Conservation (phyloP, 2,888 invertebrate genomes). For the Ptilodon capucinus region DNA sequence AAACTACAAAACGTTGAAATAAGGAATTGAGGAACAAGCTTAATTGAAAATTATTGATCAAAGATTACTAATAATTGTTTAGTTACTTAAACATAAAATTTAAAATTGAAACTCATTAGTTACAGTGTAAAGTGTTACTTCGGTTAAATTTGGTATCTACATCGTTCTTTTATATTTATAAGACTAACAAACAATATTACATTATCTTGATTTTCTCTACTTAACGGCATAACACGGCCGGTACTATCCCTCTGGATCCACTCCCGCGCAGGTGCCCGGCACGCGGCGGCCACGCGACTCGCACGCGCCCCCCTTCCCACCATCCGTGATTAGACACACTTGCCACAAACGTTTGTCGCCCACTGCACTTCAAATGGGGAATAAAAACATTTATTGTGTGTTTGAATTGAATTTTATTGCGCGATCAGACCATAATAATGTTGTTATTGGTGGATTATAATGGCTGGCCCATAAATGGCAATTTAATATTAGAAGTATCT, state of each 20-base stretch:
- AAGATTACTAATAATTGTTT: too few species aligned
- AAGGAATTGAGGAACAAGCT: too few species aligned
- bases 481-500: not conserved
- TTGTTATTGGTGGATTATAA: constrained; percentile 34
- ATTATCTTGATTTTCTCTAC: not conserved
- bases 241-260: not conserved
- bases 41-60: too few species aligned
- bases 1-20: too few species aligned
- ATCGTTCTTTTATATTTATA: too few species aligned
- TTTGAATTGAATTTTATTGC: constrained; percentile 48
- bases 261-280: constrained; percentile 54
- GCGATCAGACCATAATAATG: constrained; percentile 55
- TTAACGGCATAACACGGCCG: not conserved
- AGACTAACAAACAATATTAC: not conserved
- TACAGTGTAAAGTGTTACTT: too few species aligned
- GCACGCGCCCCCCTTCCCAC: constrained; percentile 38
- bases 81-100: too few species aligned
- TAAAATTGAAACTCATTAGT: too few species aligned
- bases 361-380: constrained; percentile 51
- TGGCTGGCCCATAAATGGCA: not conserved
- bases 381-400: constrained; percentile 55
- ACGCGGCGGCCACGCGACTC: constrained; percentile 52
- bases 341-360: constrained; percentile 66
- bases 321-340: constrained; percentile 65
- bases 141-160: too few species aligned